Percentiles rank a stretch among this genome's conserved stretches.
These are phyloP conservation scores for Neoarius graeffei DNA, from an alignment of 2,113 vertebrate species.

Conservation along the genomic window DNA sequence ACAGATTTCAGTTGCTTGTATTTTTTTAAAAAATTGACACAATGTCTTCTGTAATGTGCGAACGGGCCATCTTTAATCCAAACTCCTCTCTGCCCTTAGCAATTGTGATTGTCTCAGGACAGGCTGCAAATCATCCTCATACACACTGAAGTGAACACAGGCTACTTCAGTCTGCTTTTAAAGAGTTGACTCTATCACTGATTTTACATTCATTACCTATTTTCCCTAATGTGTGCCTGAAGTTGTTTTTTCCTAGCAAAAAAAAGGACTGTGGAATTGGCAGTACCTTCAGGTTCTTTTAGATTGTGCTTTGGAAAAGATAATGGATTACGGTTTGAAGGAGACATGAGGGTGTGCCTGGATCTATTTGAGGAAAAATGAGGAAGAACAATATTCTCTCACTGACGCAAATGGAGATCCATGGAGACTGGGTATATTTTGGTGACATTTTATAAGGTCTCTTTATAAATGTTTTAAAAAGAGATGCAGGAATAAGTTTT, in stretches of 20 bases:
- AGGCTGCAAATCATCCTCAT: neutral
- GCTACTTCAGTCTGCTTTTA: neutral
- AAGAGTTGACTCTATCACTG: neutral
- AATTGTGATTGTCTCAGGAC: neutral
- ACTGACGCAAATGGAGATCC: constrained; percentile 52
- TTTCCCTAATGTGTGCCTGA: constrained; percentile 9
- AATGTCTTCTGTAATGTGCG: neutral
- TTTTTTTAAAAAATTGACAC: neutral
- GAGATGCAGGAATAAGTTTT: neutral
- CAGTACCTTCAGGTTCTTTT: constrained; percentile 24
- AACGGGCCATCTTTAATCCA: neutral
- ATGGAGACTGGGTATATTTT: constrained; percentile 46
- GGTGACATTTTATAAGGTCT: constrained; percentile 46
- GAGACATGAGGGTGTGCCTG: constrained; percentile 39
- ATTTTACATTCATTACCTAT: neutral
- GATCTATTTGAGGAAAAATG: constrained; percentile 48
- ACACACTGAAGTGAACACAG: constrained; percentile 12
- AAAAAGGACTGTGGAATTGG: constrained; percentile 5
- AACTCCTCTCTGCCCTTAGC: neutral
- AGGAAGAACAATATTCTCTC: constrained; percentile 46
- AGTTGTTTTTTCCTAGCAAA: neutral
- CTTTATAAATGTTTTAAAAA: constrained; percentile 47
- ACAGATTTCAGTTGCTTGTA: neutral
- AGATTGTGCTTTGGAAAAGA: constrained; percentile 36
- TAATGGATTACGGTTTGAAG: constrained; percentile 25